Conservation (phyloP, 1,140 invertebrate species). For the Episyrphus balteatus region DNA sequence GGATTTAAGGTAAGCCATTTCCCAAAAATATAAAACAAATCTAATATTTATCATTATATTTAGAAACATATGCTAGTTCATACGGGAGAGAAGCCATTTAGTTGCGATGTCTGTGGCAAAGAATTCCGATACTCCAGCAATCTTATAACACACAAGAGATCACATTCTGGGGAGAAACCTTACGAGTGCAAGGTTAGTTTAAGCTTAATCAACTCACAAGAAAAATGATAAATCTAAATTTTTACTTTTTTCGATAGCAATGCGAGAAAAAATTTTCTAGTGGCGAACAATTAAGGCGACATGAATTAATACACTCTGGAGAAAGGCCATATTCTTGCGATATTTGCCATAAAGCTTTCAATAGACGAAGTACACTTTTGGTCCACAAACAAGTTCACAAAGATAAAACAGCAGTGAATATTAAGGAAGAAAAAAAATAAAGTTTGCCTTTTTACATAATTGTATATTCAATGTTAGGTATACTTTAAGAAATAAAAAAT, state of each 20-base stretch:
- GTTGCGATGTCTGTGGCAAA: constrained; percentile 26
- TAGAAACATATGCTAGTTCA: constrained; percentile 31
- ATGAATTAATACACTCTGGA: neutral
- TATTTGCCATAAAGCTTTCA: neutral
- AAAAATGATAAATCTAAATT: no score
- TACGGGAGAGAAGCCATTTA: constrained; percentile 28
- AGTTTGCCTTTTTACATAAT: neutral
- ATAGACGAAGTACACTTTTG: neutral
- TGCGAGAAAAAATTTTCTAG: no score
- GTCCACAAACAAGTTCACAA: neutral
- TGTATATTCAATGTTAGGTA: neutral
- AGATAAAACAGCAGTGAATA: neutral
- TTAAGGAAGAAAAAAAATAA: neutral
- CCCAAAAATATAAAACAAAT: neutral
- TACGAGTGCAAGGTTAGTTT: constrained; percentile 16
- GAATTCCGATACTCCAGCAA: constrained; percentile 34
- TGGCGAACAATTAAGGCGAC: neutral
- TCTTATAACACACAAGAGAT: constrained; percentile 39
- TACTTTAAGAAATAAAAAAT: neutral
- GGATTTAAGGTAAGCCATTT: constrained; percentile 18
- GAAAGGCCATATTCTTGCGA: neutral
- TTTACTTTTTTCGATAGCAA: no score
- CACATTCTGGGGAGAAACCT: constrained; percentile 58
- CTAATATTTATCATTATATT: neutral
- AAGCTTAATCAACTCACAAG: no score